These are phyloP conservation scores for Castor canadensis DNA, from an alignment of 2,113 vertebrate genomes.

Conservation along the genomic window DNA sequence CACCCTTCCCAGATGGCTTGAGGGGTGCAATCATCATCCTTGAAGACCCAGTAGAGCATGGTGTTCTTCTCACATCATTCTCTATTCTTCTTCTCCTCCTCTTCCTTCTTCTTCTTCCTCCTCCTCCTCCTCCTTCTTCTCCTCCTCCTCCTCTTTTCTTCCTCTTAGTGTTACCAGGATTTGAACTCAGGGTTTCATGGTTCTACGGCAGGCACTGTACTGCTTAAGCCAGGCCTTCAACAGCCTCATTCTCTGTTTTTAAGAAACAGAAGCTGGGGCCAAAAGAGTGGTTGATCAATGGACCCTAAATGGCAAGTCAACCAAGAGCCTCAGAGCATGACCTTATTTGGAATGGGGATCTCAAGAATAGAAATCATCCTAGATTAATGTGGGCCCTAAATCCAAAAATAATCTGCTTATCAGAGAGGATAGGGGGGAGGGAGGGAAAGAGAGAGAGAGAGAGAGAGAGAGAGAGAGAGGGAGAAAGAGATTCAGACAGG, in stretches of 20 bases:
- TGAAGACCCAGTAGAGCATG: neutral
- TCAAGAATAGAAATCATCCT: neutral
- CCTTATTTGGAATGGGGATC: neutral
- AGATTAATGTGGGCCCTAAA: neutral
- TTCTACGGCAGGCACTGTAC: too few relatives aligned
- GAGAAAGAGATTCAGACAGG: neutral
- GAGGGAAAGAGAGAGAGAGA: neutral
- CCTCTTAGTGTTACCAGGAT: too few relatives aligned
- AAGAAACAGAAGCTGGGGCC: neutral
- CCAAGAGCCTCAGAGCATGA: neutral
- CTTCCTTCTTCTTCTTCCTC: too few relatives aligned
- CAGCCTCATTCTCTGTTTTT: neutral
- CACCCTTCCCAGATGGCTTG: too few relatives aligned
- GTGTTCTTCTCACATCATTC: neutral
- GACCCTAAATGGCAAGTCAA: neutral
- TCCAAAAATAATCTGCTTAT: neutral
- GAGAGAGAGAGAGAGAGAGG: neutral
- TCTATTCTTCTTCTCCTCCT: neutral
- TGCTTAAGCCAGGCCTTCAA: too few relatives aligned
- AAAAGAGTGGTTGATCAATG: neutral
- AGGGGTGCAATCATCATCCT: accelerated
- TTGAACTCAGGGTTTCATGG: too few relatives aligned
- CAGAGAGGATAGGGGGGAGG: neutral
- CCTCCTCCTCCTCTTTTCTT: too few relatives aligned
- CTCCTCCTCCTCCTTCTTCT: too few relatives aligned